Percentiles rank a stretch among this genome's conserved stretches.
phyloP scores from a whole-genome alignment of 2,888 invertebrate genomes.

The Agrotis clavis region DNA sequence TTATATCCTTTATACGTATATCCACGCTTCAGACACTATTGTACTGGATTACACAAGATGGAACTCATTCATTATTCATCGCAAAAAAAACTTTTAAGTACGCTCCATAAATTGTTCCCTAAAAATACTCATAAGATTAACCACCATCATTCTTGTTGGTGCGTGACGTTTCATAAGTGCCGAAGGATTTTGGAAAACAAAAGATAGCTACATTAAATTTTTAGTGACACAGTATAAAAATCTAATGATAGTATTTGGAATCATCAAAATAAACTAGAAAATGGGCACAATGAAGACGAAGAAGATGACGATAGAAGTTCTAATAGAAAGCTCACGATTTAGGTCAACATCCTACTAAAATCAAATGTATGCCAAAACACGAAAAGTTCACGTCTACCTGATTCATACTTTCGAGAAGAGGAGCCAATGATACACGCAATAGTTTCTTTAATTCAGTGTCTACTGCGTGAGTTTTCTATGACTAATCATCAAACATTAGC shows the following conservation, averaged over 20 bases:
- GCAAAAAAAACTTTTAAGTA: no score
- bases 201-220: no score
- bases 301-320: neutral
- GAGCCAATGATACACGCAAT: conserved; percentile 9
- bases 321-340: conserved; percentile 12
- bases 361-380: conserved; percentile 6
- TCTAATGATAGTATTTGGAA: neutral
- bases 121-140: no score
- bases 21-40: no score
- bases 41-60: no score
- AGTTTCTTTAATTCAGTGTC: conserved; percentile 30
- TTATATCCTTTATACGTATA: no score
- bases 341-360: conserved; percentile 5
- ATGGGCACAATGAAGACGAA: neutral
- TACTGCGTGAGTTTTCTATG: conserved; percentile 10
- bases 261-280: neutral
- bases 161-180: no score
- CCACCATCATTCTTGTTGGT: no score
- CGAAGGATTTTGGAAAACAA: no score
- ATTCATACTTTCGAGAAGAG: conserved; percentile 27
- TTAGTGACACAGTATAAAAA: no score
- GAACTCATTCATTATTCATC: no score
- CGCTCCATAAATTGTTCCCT: no score
- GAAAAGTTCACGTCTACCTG: conserved; percentile 18
- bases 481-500: conserved; percentile 32